Conservation (phyloP, 2,888 invertebrate species). For the Drosophila anomalipes region DNA sequence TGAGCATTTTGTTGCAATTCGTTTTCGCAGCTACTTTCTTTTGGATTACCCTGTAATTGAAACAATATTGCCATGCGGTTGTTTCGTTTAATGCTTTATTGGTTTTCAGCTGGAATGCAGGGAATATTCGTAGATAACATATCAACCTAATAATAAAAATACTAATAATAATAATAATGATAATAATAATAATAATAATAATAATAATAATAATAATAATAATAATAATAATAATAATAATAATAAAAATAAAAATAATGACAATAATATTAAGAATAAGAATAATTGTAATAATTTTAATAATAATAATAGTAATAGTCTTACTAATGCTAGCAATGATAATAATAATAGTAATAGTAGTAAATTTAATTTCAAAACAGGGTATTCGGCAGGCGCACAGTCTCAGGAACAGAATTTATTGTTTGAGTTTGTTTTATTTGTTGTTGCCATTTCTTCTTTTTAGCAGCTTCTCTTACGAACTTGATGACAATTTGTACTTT, state of each 20-base stretch:
- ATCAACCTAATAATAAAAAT: no score
- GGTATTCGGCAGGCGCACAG: neutral
- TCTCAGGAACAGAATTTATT: neutral
- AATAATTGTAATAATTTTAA: neutral
- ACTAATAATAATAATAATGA: neutral
- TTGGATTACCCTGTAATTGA: constrained; percentile 22
- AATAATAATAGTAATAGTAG: neutral
- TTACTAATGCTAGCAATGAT: neutral
- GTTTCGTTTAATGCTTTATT: neutral
- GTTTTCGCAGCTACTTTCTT: constrained; percentile 40
- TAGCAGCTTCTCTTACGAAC: constrained; percentile 40
- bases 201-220: no score
- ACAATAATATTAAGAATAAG: neutral
- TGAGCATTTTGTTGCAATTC: constrained; percentile 76
- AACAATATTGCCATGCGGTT: no score
- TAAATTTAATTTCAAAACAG: neutral
- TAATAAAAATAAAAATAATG: neutral
- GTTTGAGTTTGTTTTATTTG: constrained; percentile 19
- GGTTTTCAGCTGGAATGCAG: neutral
- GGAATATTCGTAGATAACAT: neutral
- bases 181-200: no score
- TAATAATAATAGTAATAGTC: neutral
- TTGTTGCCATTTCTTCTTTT: constrained; percentile 41
- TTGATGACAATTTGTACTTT: constrained; percentile 74
- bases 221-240: neutral